Conservation (phyloP, 2,888 invertebrate genomes). For the Drosophila aldrichi region DNA sequence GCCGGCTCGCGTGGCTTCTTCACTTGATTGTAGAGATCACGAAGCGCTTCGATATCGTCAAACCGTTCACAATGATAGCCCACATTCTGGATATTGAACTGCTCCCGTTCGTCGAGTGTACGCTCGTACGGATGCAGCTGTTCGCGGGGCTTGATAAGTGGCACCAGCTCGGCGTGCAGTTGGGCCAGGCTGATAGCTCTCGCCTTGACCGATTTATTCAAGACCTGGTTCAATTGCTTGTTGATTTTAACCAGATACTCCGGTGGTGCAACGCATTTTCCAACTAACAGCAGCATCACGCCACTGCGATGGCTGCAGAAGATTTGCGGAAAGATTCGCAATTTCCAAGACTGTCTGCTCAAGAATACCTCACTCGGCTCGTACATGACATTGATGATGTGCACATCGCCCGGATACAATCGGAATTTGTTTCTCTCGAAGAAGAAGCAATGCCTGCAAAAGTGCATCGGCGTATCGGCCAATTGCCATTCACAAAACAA, state of each 20-base stretch:
- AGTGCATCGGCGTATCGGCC: not conserved
- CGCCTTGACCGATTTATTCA: conserved; percentile 55
- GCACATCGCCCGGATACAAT: conserved; percentile 65
- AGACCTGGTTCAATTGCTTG: conserved; percentile 25
- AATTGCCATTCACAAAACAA: conserved; percentile 66
- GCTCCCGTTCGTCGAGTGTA: conserved; percentile 70
- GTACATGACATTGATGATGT: conserved; percentile 54
- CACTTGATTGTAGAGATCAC: conserved; percentile 50
- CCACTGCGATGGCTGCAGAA: conserved; percentile 44
- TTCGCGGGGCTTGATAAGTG: conserved; percentile 44
- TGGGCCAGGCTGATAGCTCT: conserved; percentile 34
- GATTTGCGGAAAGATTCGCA: conserved; percentile 64
- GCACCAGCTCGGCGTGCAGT: conserved; percentile 48
- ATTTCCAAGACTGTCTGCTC: conserved; percentile 52
- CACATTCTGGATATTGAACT: conserved; percentile 69
- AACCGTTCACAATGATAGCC: conserved; percentile 76
- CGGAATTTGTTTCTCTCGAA: conserved; percentile 51
- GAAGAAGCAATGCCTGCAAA: conserved; percentile 50
- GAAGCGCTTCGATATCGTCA: conserved; percentile 73
- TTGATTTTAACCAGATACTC: conserved; percentile 57
- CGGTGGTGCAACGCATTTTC: conserved; percentile 57
- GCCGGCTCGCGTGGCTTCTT: conserved; percentile 65
- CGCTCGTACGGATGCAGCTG: conserved; percentile 72
- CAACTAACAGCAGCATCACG: conserved; percentile 51
- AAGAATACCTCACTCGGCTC: conserved; percentile 58